phyloP scores from a whole-genome alignment of 1,140 invertebrate genomes.

The Drosophila grimshawi region DNA sequence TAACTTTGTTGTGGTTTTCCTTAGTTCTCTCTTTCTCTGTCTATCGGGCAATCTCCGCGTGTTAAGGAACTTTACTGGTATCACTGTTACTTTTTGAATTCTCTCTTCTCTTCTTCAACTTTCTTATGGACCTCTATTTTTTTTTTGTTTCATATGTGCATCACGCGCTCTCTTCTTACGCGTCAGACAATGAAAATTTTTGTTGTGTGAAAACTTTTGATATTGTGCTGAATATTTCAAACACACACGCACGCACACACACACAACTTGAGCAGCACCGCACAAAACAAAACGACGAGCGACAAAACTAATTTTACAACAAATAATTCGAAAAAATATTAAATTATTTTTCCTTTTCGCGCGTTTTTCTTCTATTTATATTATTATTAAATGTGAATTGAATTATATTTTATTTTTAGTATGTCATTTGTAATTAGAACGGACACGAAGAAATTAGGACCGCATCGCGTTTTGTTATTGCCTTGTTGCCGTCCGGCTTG shows the following conservation, averaged over 20 bases:
- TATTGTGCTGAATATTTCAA: constrained; percentile 31
- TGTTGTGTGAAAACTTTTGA: constrained; percentile 32
- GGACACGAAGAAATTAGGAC: constrained; percentile 48
- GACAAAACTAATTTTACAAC: constrained; percentile 26
- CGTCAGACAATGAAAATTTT: constrained; percentile 70
- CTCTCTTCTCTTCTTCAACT: constrained; percentile 33
- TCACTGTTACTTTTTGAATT: constrained; percentile 40
- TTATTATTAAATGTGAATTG: neutral
- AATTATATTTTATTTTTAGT: constrained; percentile 25
- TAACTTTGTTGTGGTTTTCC: constrained; percentile 23
- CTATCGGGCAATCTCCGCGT: constrained; percentile 24
- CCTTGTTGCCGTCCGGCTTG: constrained; percentile 48
- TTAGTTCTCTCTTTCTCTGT: constrained; percentile 18
- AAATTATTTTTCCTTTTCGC: constrained; percentile 26
- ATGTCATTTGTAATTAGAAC: constrained; percentile 35
- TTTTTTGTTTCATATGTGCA: constrained; percentile 63
- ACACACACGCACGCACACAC: constrained; percentile 19
- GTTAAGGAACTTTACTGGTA: constrained; percentile 66
- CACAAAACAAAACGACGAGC: constrained; percentile 47
- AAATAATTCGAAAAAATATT: constrained; percentile 22
- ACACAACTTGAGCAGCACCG: constrained; percentile 36
- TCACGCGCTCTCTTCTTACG: constrained; percentile 59
- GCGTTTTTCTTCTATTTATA: constrained; percentile 29
- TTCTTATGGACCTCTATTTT: constrained; percentile 23
- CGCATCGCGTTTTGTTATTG: constrained; percentile 53